These are phyloP conservation scores for Imbricaverruca yamaguchii DNA, from an alignment of 2,888 invertebrate species.

Conservation along the genomic window DNA sequence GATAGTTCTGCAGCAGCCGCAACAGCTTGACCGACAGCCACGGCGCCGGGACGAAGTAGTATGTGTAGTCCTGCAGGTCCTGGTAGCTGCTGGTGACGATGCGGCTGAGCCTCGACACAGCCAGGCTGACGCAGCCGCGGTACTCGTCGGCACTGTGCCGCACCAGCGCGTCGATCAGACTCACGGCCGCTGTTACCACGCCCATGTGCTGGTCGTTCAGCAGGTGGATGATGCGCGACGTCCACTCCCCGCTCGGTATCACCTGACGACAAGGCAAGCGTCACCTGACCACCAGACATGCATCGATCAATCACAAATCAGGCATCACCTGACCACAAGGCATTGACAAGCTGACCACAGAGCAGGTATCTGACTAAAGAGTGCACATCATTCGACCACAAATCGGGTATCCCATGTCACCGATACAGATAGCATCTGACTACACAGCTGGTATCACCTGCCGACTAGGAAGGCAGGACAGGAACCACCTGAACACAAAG, in stretches of 20 bases:
- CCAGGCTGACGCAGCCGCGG: constrained; percentile 95
- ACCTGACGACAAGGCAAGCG: constrained; percentile 36
- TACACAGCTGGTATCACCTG: too few species aligned
- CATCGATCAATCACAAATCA: background rate
- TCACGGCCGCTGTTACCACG: constrained; percentile 97
- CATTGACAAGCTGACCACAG: background rate
- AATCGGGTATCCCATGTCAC: too few species aligned
- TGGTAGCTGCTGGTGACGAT: constrained; percentile 99
- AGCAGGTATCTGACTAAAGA: background rate
- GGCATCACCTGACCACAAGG: background rate
- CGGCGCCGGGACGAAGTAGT: constrained; percentile 99
- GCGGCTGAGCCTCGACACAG: constrained; percentile 90
- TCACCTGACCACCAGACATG: background rate
- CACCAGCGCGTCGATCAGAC: constrained; percentile 94
- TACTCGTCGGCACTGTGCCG: constrained; percentile 99
- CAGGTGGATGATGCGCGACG: constrained; percentile 94
- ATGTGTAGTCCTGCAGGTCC: constrained; percentile 98
- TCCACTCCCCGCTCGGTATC: constrained; percentile 81
- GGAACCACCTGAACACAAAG: too few species aligned
- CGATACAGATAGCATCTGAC: too few species aligned
- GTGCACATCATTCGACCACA: too few species aligned
- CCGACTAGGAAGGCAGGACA: too few species aligned
- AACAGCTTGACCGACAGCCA: constrained; percentile 98
- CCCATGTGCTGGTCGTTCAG: constrained; percentile 99
- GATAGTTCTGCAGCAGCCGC: constrained; percentile 93